Conservation (phyloP, 2,888 invertebrate species). For the Pheosia gnoma region DNA sequence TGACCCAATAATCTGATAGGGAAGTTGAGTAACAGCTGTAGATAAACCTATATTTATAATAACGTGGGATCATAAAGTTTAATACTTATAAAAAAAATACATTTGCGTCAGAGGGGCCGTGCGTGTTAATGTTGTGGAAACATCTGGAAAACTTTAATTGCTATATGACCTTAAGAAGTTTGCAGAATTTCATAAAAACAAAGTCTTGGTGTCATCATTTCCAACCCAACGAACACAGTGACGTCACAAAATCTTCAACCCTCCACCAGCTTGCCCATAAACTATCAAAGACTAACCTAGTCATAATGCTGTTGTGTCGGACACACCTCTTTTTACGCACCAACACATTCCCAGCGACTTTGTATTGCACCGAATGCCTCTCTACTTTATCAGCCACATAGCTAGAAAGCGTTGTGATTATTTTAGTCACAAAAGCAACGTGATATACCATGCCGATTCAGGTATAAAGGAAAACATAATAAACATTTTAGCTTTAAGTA, state of each 20-base stretch:
- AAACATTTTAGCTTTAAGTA: no score
- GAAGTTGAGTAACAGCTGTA: slow-evolving; percentile 33
- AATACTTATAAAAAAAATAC: background rate
- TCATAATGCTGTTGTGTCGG: slow-evolving; percentile 74
- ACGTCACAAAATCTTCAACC: slow-evolving; percentile 11
- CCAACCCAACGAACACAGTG: background rate
- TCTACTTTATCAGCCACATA: slow-evolving; percentile 78
- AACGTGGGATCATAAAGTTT: slow-evolving; percentile 13
- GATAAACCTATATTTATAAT: slow-evolving; percentile 39
- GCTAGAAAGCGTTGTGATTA: slow-evolving; percentile 64
- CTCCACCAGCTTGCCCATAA: slow-evolving; percentile 38
- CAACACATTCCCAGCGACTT: slow-evolving; percentile 69
- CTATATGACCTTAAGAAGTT: no score
- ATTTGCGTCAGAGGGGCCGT: background rate
- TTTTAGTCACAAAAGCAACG: slow-evolving; percentile 32
- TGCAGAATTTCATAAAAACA: no score
- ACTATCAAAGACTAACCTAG: slow-evolving; percentile 68
- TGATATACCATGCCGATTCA: background rate
- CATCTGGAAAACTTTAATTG: background rate
- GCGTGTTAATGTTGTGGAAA: background rate
- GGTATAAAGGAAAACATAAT: background rate
- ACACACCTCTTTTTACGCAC: slow-evolving; percentile 73
- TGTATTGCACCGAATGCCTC: slow-evolving; percentile 76
- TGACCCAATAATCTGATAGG: slow-evolving; percentile 49
- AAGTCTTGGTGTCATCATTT: no score